Conservation (phyloP, 2,797 vertebrate species). For the Danionella dracula region DNA sequence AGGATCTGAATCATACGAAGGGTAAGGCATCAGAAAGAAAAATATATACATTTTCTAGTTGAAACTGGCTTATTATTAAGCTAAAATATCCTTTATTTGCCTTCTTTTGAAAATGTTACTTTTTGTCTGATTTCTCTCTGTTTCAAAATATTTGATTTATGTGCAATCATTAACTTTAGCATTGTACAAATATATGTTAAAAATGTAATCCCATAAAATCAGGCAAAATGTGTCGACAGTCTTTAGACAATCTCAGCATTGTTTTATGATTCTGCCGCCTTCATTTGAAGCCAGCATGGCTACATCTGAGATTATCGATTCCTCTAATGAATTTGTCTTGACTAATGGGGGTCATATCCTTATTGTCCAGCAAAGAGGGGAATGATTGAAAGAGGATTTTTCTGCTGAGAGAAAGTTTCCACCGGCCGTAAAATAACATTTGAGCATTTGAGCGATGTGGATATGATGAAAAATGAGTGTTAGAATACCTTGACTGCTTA, state of each 20-base stretch:
- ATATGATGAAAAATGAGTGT: background rate
- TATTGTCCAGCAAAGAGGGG: conserved; percentile 59
- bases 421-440: conserved; percentile 14
- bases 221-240: background rate
- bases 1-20: too few relatives aligned
- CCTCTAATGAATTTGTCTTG: conserved; percentile 63
- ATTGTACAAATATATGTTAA: too few relatives aligned
- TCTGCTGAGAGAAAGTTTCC: conserved; percentile 22
- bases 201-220: conserved; percentile 18
- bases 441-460: too few relatives aligned
- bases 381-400: conserved; percentile 49
- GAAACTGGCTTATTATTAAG: too few relatives aligned
- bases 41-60: too few relatives aligned
- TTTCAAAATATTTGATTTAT: too few relatives aligned
- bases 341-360: conserved; percentile 60
- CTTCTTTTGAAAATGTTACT: too few relatives aligned
- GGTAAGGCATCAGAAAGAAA: too few relatives aligned
- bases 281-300: conserved; percentile 33
- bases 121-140: too few relatives aligned
- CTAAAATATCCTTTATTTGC: too few relatives aligned
- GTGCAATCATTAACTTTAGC: too few relatives aligned
- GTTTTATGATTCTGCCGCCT: conserved; percentile 36
- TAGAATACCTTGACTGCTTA: background rate
- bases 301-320: conserved; percentile 66
- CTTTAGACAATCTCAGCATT: conserved; percentile 32